Evolutionary conservation across 2,113 vertebrate species (phyloP).

Genomic region (Zapornia atra): DNA sequence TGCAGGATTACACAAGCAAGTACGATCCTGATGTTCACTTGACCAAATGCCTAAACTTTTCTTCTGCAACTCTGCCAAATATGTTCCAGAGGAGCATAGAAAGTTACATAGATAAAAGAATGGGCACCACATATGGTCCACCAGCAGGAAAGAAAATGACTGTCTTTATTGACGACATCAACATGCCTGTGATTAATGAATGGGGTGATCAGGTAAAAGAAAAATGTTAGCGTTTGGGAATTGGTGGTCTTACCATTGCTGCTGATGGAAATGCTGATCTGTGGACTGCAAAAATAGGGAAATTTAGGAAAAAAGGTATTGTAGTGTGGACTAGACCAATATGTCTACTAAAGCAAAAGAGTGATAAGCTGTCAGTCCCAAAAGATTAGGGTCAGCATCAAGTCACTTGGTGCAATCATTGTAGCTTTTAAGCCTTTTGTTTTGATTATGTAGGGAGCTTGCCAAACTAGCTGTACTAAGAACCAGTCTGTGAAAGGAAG

Average conservation of each 20-base stretch:
- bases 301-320: not conserved
- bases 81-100: slow-evolving; percentile 87
- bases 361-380: not conserved
- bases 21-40: slow-evolving; percentile 81
- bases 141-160: slow-evolving; percentile 84
- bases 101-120: slow-evolving; percentile 85
- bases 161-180: slow-evolving; percentile 87
- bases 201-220: slow-evolving; percentile 87
- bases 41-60: slow-evolving; percentile 84
- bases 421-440: not conserved
- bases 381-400: not conserved
- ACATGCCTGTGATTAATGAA: slow-evolving; percentile 89
- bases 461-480: not conserved
- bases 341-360: not conserved
- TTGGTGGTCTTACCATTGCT: not conserved
- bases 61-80: slow-evolving; percentile 82
- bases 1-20: slow-evolving; percentile 81
- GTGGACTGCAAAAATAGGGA: not conserved
- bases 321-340: not conserved
- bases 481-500: not conserved
- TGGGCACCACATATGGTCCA: slow-evolving; percentile 84
- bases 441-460: not conserved
- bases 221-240: not conserved
- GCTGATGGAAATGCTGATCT: not conserved
- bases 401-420: not conserved